Evolutionary conservation across 2,113 vertebrate species (phyloP), one percentile per base, ranked within the genome.

Genomic region (Dromaius novaehollandiae): DNA sequence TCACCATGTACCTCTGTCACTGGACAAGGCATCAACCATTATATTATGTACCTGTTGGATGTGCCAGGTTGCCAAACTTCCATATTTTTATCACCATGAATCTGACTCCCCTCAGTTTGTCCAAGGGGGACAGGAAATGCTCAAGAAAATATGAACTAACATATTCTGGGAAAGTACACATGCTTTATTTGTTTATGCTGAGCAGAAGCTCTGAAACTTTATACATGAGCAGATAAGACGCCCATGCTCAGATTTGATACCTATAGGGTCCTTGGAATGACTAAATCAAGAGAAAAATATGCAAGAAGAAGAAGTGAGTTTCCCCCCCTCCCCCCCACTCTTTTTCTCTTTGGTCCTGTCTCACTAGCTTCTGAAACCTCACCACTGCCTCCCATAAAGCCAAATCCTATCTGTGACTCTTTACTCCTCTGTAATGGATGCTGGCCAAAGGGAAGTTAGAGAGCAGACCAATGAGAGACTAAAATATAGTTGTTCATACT

Each of bases 271-370:
- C 70, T 69, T 48, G 44, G 63, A 85, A 80, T 38, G 48, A 91
- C 85, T 80, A 91, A 88, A 94, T 77, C 71, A 79, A 89, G 65
- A 79, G 61, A 28, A 89, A 87, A 95, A 58, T 11, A 79, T 9
- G 53, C 21, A 38, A 71, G 53, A 87, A 70, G 56, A 92, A 66
- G 78, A 86, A 94, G 80, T 28, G 1, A 75, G 11, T 55, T 93
- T 95, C 70, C 66, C 91, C 12, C 66, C 20, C 66, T 93, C 12
- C 66, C 20, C 22, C 51, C 34, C 0, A 0, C 6, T 58, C 46
- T 50, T 69, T 74, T 69, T 40, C 53, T 53, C 44, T 51, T 63
- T 82, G 55, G 40, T 64, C 74, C 61, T 1, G 13, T 84, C 65
- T 87, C 24, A 21, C 12, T 74, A 74, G 40, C 65, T 95, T 85